Conservation (phyloP, 2,113 vertebrate species). For the Athene cunicularia region DNA sequence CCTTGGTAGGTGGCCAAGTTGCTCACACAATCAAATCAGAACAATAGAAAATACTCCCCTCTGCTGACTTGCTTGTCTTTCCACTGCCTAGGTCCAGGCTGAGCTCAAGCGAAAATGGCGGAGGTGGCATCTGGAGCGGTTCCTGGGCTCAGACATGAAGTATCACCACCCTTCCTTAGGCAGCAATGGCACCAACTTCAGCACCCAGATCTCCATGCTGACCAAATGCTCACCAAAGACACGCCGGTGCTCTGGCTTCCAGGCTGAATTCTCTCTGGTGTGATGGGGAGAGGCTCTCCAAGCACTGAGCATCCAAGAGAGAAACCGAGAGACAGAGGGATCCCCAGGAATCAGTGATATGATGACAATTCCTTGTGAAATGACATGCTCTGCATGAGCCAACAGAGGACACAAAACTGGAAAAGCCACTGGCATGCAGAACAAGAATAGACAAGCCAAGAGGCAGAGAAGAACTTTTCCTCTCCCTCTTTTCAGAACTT, state of each 20-base stretch:
- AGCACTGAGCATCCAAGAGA: background rate
- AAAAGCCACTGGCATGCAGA: background rate
- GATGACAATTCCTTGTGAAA: background rate
- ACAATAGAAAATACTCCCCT: too few species aligned
- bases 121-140: conserved; percentile 89
- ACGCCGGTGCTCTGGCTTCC: conserved; percentile 82
- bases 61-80: background rate
- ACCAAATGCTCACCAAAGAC: conserved; percentile 88
- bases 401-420: conserved; percentile 23
- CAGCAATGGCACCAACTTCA: conserved; percentile 92
- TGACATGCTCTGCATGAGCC: background rate
- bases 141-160: conserved; percentile 84
- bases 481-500: conserved; percentile 1
- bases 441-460: background rate
- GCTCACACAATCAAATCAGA: background rate
- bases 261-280: conserved; percentile 85
- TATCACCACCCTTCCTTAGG: conserved; percentile 88
- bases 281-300: conserved; percentile 44
- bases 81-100: conserved; percentile 84
- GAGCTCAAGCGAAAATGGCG: conserved; percentile 96
- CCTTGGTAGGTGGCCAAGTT: background rate
- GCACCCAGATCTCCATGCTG: conserved; percentile 95
- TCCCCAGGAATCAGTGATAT: background rate
- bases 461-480: background rate
- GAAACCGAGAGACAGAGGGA: background rate